Conservation (phyloP, 2,888 invertebrate genomes). For the Trichogramma dendrolimi region DNA sequence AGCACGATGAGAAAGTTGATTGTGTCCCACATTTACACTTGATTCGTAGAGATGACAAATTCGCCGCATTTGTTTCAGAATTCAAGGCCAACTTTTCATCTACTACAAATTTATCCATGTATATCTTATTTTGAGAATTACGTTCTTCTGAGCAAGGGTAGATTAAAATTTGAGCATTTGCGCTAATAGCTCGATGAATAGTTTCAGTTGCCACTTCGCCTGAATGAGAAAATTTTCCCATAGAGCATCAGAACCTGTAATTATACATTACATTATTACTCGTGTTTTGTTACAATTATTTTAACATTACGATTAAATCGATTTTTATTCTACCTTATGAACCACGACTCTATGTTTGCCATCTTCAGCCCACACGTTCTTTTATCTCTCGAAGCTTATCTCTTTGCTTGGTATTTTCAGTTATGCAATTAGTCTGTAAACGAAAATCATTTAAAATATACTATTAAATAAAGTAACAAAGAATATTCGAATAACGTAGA, state of each 20-base stretch:
- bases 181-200: slow-evolving; percentile 91
- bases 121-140: slow-evolving; percentile 91
- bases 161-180: slow-evolving; percentile 94
- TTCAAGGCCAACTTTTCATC: slow-evolving; percentile 92
- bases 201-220: slow-evolving; percentile 95
- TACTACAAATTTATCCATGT: slow-evolving; percentile 95
- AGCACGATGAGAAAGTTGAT: slow-evolving; percentile 59
- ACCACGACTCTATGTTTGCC: slow-evolving; percentile 99
- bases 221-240: slow-evolving; percentile 95
- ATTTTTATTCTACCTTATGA: slow-evolving; percentile 66
- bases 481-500: slow-evolving; percentile 17
- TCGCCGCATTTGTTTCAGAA: slow-evolving; percentile 89
- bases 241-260: slow-evolving; percentile 78
- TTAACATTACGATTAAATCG: not conserved
- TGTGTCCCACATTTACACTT: slow-evolving; percentile 62
- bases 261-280: slow-evolving; percentile 4
- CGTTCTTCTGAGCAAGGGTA: slow-evolving; percentile 96
- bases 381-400: slow-evolving; percentile 93
- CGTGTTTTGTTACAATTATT: slow-evolving; percentile 1
- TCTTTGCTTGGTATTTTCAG: slow-evolving; percentile 91
- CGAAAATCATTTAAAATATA: slow-evolving; percentile 26
- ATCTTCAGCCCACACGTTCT: slow-evolving; percentile 89
- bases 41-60: slow-evolving; percentile 93
- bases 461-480: slow-evolving; percentile 22
- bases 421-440: slow-evolving; percentile 82